phyloP scores from a whole-genome alignment of 2,113 vertebrate genomes.

The Oncorhynchus kisutch region DNA sequence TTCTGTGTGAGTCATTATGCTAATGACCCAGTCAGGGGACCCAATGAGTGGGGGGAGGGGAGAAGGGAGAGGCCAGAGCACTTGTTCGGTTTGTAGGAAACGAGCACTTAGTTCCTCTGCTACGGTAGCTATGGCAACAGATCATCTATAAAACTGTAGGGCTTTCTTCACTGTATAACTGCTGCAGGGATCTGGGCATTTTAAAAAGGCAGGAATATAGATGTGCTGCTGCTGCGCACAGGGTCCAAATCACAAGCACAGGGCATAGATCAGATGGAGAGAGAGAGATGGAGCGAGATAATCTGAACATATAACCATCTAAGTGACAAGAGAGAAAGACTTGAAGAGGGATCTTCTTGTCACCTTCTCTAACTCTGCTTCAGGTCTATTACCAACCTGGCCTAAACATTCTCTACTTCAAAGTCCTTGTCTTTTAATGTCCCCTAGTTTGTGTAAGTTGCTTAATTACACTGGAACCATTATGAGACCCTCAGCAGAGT shows the following conservation, averaged over 20 bases:
- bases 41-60: slow-evolving; percentile 59
- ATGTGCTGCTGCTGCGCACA: slow-evolving; percentile 18
- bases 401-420: slow-evolving; percentile 36
- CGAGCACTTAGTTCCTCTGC: slow-evolving; percentile 57
- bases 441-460: slow-evolving; percentile 57
- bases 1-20: slow-evolving; percentile 72
- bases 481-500: slow-evolving; percentile 41
- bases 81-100: slow-evolving; percentile 62
- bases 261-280: slow-evolving; percentile 18
- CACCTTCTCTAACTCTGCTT: slow-evolving; percentile 45
- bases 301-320: neutral
- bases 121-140: slow-evolving; percentile 71
- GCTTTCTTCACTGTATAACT: slow-evolving; percentile 61
- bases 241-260: slow-evolving; percentile 34
- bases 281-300: slow-evolving; percentile 1
- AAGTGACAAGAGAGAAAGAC: neutral
- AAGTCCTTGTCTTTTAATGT: slow-evolving; percentile 41
- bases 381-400: slow-evolving; percentile 19
- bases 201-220: slow-evolving; percentile 54
- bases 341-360: slow-evolving; percentile 37
- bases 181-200: slow-evolving; percentile 30
- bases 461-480: slow-evolving; percentile 53
- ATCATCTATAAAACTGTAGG: slow-evolving; percentile 67
- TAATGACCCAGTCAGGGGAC: slow-evolving; percentile 72
- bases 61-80: slow-evolving; percentile 49